Evolutionary conservation across 2,888 invertebrate genomes (phyloP).

Genomic region (Dysmachus trigonus): DNA sequence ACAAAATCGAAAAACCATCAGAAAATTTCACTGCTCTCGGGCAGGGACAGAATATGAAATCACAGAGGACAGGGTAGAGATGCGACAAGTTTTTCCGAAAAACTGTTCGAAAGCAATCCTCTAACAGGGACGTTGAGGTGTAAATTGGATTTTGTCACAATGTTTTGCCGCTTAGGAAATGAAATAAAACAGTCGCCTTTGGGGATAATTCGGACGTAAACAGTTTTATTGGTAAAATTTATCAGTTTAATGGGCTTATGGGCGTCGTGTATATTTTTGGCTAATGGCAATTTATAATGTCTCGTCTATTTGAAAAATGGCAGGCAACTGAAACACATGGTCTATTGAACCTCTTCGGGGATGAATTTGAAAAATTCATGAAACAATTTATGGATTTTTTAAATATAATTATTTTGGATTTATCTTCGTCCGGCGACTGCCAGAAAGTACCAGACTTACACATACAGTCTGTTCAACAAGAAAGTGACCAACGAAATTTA

Average conservation of each 20-base stretch:
- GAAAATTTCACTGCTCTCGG: background rate
- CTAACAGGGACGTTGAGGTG: background rate
- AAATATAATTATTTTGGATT: no score
- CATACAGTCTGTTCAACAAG: no score
- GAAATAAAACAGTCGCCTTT: background rate
- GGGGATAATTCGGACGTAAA: background rate
- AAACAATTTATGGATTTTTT: no score
- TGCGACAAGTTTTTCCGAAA: background rate
- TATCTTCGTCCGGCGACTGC: no score
- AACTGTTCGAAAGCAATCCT: background rate
- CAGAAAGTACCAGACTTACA: no score
- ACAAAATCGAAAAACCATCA: conserved; percentile 4
- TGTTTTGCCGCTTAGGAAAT: background rate
- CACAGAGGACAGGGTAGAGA: background rate
- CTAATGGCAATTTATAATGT: background rate
- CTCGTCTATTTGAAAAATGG: background rate
- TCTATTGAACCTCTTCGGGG: background rate
- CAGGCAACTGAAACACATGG: background rate
- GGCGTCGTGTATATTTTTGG: background rate
- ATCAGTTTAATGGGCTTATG: background rate
- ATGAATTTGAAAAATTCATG: background rate
- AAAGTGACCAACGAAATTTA: no score
- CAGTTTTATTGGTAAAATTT: background rate
- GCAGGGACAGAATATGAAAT: conserved; percentile 2
- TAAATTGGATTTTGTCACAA: background rate